A percentile compares a stretch with the other conserved stretches of the same genome.
These are phyloP conservation scores for Amyelois transitella DNA, from an alignment of 1,140 invertebrate species.

Conservation along the genomic window DNA sequence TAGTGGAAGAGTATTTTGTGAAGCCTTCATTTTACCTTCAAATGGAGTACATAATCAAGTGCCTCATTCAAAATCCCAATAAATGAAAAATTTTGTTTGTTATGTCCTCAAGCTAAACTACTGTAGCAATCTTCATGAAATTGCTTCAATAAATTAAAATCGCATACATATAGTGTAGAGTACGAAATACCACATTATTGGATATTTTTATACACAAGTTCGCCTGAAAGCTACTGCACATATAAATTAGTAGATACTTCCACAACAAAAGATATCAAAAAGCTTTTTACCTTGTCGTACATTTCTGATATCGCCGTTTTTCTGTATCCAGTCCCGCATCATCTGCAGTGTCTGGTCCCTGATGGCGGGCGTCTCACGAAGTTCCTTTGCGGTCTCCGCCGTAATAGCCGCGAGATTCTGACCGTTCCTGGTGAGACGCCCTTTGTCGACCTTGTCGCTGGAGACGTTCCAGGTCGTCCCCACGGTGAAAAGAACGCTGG, in stretches of 20 bases:
- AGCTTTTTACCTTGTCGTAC: conserved; percentile 75
- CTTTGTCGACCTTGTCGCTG: conserved; percentile 43
- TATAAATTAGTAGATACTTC: too few species aligned
- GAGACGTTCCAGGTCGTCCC: conserved; percentile 42
- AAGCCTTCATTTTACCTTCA: too few species aligned
- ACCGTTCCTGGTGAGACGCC: conserved; percentile 12
- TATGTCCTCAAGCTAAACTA: too few species aligned
- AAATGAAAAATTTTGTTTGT: too few species aligned
- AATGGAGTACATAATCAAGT: too few species aligned
- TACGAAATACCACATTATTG: too few species aligned
- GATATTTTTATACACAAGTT: too few species aligned
- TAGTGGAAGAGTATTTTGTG: too few species aligned
- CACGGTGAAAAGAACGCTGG: conserved; percentile 54
- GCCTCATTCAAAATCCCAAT: not conserved
- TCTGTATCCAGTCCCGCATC: conserved; percentile 80
- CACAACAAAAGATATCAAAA: not conserved
- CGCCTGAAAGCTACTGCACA: too few species aligned
- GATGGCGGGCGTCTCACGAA: conserved; percentile 78
- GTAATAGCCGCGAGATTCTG: conserved; percentile 30
- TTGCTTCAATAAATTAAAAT: too few species aligned
- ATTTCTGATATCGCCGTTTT: conserved; percentile 80
- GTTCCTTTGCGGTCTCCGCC: conserved; percentile 75
- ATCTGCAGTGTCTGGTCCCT: conserved; percentile 77
- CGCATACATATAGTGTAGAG: too few species aligned
- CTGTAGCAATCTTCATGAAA: too few species aligned